Conservation (phyloP, 2,797 vertebrate genomes). For the Amblyraja radiata region DNA sequence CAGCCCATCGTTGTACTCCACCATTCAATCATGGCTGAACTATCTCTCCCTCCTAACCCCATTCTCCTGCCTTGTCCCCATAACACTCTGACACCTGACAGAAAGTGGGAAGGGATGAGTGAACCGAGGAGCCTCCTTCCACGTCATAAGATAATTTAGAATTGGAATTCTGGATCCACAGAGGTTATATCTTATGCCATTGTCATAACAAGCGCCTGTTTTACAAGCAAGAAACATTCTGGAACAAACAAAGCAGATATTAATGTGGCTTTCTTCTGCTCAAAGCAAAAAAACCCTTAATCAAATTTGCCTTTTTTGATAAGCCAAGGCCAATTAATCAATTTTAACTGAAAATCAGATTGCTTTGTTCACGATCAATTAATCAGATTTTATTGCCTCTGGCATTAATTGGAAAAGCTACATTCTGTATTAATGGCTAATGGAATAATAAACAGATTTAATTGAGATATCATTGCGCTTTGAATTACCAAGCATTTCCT, state of each 20-base stretch:
- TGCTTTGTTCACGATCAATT: neutral
- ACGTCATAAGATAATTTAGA: neutral
- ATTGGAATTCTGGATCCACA: neutral
- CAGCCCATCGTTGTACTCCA: too few relatives aligned
- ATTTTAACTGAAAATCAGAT: neutral
- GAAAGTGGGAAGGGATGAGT: too few relatives aligned
- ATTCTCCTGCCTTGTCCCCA: too few relatives aligned
- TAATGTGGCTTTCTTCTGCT: neutral
- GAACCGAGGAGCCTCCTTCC: too few relatives aligned
- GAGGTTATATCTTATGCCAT: neutral
- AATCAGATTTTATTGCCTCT: conserved; percentile 8
- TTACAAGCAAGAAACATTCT: neutral
- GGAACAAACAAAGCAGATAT: neutral
- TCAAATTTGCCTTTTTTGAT: neutral
- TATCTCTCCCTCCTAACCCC: too few relatives aligned
- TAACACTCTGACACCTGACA: too few relatives aligned
- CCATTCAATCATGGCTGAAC: too few relatives aligned
- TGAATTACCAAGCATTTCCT: neutral
- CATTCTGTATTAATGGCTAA: neutral
- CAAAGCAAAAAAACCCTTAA: neutral
- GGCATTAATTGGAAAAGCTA: neutral
- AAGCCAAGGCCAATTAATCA: neutral
- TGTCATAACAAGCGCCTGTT: neutral
- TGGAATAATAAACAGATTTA: neutral
- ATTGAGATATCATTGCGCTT: neutral